Base-by-base conservation (phyloP, 2,113 vertebrate genomes). In the Passer domesticus region DNA sequence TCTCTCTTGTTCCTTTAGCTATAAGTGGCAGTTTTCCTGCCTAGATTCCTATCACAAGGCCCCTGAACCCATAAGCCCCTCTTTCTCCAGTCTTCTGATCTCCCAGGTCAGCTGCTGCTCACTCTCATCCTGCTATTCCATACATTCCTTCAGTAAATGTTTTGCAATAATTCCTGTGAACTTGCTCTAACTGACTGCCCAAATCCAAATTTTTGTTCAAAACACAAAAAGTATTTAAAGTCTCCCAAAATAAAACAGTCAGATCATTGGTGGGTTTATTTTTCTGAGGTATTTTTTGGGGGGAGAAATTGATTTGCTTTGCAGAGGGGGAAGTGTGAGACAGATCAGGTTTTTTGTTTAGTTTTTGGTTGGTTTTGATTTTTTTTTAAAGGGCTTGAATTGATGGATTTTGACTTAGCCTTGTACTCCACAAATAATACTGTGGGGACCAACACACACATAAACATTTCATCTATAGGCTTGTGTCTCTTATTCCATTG, bases 241-340 rank as follows among this genome's bases (percentile, higher is more conserved):
- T 39, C 21, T 64, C 37, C 22, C 19, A 30, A 52, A 62, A 6
- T 19, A 46, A 33, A 56, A 9, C 4, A 50, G 11, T 25, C 27
- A 64, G 16, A 19, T 49, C 37, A 4, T 39, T 58, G 10, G 3
- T 39, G n/a, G 5, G 11, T 47, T 74, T 83, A 4, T 20, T 87
- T 41, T 17, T 58, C 39, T 55, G 6, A 5, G 3, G 0, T 7
- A 27, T 62, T 13, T n/a, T 49, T 19, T 1, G 3, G 1, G 10
- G 5, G 7, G 7, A 14, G 11, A 1, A 7, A 7, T 16, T 63
- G 47, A 9, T 41, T 43, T n/a, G 4, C 3, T 55, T 41, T 28
- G 37, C 25, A 28, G 18, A 13, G 17, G 5, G 7, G 20, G 13
- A 5, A 22, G 13, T 15, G 13, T 7, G 6, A 22, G n/a, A 3